A percentile compares a stretch with the other conserved stretches of the same genome.
phyloP scores from a whole-genome alignment of 2,888 invertebrate genomes.

The Ochropleura plecta region DNA sequence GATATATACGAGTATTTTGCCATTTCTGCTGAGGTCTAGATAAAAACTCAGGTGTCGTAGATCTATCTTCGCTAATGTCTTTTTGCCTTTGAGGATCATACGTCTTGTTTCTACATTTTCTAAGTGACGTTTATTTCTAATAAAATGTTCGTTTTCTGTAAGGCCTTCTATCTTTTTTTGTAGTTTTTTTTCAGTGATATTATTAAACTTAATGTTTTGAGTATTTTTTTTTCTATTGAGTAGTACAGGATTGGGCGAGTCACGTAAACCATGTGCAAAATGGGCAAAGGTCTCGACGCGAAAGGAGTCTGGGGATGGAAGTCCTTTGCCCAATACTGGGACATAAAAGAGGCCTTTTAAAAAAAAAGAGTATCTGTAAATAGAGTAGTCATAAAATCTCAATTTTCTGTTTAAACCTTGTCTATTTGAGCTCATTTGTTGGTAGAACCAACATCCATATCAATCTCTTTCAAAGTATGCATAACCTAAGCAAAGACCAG shows the following conservation, averaged over 20 bases:
- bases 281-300: too few relatives aligned
- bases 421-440: neutral
- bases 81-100: constrained; percentile 54
- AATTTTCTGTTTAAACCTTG: neutral
- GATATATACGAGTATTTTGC: constrained; percentile 49
- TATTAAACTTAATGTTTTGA: neutral
- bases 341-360: neutral
- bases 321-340: too few relatives aligned
- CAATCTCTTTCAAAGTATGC: neutral
- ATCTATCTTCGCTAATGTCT: constrained; percentile 61
- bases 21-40: constrained; percentile 50
- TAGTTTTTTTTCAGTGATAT: constrained; percentile 1
- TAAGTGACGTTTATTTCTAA: constrained; percentile 55
- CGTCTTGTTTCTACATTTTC: constrained; percentile 45
- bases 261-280: too few relatives aligned
- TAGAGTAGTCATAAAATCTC: too few relatives aligned
- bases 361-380: too few relatives aligned
- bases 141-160: constrained; percentile 35
- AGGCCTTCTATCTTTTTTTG: constrained; percentile 8
- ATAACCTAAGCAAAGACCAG: neutral
- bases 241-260: too few relatives aligned
- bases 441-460: neutral
- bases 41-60: constrained; percentile 53
- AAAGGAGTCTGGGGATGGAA: too few relatives aligned
- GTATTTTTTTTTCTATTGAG: too few relatives aligned